Conservation (phyloP, 2,888 invertebrate genomes). For the Thera britannica region DNA sequence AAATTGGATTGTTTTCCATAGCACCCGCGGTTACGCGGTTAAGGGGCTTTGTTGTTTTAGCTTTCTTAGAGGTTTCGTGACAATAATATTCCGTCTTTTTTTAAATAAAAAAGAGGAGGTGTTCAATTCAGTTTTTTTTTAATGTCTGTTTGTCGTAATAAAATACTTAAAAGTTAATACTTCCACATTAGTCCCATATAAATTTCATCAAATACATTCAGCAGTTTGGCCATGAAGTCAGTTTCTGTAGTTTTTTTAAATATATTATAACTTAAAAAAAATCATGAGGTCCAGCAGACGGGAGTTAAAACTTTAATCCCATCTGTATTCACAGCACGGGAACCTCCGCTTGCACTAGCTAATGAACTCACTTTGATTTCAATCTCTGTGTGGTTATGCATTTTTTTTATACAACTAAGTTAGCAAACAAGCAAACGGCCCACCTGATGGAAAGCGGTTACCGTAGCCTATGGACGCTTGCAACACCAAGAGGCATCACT, state of each 20-base stretch:
- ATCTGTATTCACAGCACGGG: constrained; percentile 50
- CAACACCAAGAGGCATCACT: no score
- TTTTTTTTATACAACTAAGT: not conserved
- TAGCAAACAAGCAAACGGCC: no score
- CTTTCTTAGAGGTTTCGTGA: not conserved
- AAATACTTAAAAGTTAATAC: no score
- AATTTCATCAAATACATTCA: no score
- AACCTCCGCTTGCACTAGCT: constrained; percentile 47
- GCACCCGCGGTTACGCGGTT: constrained; percentile 1
- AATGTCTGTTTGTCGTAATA: no score
- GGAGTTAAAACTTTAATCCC: constrained; percentile 55
- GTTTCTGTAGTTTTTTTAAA: no score
- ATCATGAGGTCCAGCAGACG: constrained; percentile 19
- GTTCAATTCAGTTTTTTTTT: no score
- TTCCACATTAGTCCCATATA: no score
- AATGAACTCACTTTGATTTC: constrained; percentile 59
- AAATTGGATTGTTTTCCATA: constrained; percentile 18
- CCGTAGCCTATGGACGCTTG: no score
- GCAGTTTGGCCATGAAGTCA: no score
- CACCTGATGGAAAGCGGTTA: no score
- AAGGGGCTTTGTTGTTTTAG: not conserved
- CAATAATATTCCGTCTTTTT: constrained; percentile 1
- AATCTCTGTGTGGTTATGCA: constrained; percentile 46
- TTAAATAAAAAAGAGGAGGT: not conserved
- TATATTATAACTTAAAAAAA: not conserved